Evolutionary conservation across 37 sponge, comb jelly and placozoan genomes (phyloP).

Genomic region (Chondrilla cf. caribensis): DNA sequence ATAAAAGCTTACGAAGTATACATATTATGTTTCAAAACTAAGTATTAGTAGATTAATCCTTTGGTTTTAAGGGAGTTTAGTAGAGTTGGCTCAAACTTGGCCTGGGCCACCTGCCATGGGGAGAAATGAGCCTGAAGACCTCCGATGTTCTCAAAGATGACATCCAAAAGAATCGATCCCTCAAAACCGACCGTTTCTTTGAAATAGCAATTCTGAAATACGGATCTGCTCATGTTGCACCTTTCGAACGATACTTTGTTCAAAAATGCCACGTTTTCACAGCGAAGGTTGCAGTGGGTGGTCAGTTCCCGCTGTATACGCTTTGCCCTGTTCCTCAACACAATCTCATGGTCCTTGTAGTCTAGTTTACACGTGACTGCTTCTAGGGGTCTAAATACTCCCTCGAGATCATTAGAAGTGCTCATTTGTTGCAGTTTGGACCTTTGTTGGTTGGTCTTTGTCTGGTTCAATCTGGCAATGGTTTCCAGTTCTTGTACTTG

Average conservation of each 20-base stretch:
- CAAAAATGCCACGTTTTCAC: too few species aligned
- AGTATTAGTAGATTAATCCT: not conserved
- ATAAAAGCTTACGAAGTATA: too few species aligned
- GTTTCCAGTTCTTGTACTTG: not conserved
- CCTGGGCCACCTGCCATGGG: conserved; percentile 17
- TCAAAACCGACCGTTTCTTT: not conserved
- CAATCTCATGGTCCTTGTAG: too few species aligned
- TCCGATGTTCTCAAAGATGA: not conserved
- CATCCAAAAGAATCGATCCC: not conserved
- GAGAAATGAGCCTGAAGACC: conserved; percentile 15
- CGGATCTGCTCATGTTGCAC: not conserved
- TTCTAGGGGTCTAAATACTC: too few species aligned
- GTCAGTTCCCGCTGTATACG: not conserved
- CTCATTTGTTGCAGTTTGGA: too few species aligned
- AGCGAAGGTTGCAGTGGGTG: too few species aligned
- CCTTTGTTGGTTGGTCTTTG: too few species aligned
- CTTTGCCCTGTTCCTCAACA: too few species aligned
- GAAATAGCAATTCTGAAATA: not conserved
- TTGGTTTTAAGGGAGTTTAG: conserved; percentile 9
- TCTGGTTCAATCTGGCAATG: too few species aligned
- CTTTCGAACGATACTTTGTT: not conserved
- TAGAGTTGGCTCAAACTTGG: conserved; percentile 2
- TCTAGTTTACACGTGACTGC: too few species aligned
- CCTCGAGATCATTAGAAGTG: too few species aligned
- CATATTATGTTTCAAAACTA: too few species aligned